Conservation (phyloP, 53 echinoderm and acorn worm species). For the Hippasteria phrygiana region DNA sequence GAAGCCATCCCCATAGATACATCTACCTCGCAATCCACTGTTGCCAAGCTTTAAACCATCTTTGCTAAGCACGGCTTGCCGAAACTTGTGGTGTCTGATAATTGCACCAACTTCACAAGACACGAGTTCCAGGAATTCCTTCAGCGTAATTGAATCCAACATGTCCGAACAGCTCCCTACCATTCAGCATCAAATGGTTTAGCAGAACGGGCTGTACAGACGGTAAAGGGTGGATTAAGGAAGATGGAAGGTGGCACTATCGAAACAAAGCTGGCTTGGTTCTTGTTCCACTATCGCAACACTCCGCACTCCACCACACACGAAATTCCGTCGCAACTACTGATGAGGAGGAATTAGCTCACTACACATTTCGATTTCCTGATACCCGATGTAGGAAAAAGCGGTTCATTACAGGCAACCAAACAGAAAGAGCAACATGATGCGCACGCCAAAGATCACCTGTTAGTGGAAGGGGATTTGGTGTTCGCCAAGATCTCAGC, state of each 20-base stretch:
- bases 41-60: conserved; percentile 5
- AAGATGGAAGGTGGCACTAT: not conserved
- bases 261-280: conserved; percentile 43
- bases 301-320: conserved; percentile 39
- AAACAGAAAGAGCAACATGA: conserved; percentile 57
- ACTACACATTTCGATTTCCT: conserved; percentile 29
- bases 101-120: conserved; percentile 22
- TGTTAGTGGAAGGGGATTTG: conserved; percentile 15
- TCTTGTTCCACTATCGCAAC: conserved; percentile 20
- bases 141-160: conserved; percentile 19
- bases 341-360: conserved; percentile 2
- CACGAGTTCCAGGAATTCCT: conserved; percentile 37
- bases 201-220: conserved; percentile 41
- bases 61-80: conserved; percentile 56
- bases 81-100: conserved; percentile 37
- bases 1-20: conserved; percentile 59
- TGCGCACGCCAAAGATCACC: conserved; percentile 11
- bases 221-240: conserved; percentile 13
- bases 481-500: conserved; percentile 30
- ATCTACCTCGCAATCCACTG: conserved; percentile 37
- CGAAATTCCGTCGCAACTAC: not conserved
- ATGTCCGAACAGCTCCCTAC: conserved; percentile 7
- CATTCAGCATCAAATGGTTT: conserved; percentile 38
- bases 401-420: not conserved
- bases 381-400: not conserved